These are phyloP conservation scores for Poecile atricapillus DNA, from an alignment of 2,113 vertebrate species.

Conservation along the genomic window DNA sequence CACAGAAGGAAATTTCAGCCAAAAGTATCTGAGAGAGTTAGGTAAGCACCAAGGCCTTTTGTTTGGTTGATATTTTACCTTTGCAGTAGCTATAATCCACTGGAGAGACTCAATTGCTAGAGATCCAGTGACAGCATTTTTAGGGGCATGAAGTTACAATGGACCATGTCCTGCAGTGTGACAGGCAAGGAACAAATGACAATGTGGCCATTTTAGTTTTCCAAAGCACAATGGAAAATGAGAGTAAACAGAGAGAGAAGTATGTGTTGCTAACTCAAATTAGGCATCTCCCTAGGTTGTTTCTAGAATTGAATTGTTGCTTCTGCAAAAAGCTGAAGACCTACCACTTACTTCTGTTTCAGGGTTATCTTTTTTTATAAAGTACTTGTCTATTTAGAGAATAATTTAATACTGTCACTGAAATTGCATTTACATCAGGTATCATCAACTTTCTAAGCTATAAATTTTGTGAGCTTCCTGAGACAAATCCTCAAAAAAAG, in stretches of 20 bases:
- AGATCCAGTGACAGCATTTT: neutral
- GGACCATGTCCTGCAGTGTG: neutral
- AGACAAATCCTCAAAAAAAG: neutral
- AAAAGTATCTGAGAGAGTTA: neutral
- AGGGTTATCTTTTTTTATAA: neutral
- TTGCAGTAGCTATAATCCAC: neutral
- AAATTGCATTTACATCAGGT: neutral
- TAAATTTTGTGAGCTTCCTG: neutral
- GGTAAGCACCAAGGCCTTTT: neutral
- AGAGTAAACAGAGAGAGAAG: neutral
- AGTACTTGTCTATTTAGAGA: neutral
- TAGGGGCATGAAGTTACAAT: neutral
- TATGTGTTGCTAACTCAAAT: neutral
- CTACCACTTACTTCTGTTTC: neutral
- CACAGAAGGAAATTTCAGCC: neutral
- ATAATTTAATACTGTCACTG: neutral
- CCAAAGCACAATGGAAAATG: neutral
- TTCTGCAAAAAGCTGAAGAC: neutral
- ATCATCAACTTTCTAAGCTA: neutral
- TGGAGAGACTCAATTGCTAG: neutral
- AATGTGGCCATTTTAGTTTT: neutral
- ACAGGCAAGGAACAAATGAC: neutral
- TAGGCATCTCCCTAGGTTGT: neutral
- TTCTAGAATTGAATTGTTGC: neutral
- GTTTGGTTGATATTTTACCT: neutral